These are phyloP conservation scores for Taenaris catops DNA, from an alignment of 2,888 invertebrate species.

Conservation along the genomic window DNA sequence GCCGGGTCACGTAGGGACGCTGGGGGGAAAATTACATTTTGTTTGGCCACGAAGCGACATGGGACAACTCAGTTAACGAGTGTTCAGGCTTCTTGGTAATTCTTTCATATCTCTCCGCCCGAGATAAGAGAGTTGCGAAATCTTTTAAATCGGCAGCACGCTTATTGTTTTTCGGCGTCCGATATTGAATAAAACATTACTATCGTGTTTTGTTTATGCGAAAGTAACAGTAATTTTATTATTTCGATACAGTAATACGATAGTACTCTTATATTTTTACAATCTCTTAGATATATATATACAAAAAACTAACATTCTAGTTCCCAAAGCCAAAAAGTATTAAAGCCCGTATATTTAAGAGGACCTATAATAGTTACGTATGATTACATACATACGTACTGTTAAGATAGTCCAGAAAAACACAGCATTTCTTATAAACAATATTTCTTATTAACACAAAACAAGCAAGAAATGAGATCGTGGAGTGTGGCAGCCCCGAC, in stretches of 20 bases:
- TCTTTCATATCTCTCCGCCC: conserved; percentile 60
- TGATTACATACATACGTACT: too few relatives aligned
- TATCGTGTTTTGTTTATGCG: conserved; percentile 7
- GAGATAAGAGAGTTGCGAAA: conserved; percentile 30
- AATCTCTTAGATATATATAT: too few relatives aligned
- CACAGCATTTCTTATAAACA: too few relatives aligned
- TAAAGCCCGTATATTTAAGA: too few relatives aligned
- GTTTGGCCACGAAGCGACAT: conserved; percentile 62
- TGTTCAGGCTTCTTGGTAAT: conserved; percentile 65
- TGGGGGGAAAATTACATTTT: conserved; percentile 76
- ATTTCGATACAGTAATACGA: neutral
- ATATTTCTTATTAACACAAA: too few relatives aligned
- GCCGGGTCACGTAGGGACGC: conserved; percentile 74
- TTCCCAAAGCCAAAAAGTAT: too few relatives aligned
- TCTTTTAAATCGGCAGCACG: conserved; percentile 29
- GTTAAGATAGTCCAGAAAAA: too few relatives aligned
- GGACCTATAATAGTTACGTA: too few relatives aligned
- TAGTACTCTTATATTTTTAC: too few relatives aligned
- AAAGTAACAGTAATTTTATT: conserved; percentile 5
- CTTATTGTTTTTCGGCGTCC: conserved; percentile 26
- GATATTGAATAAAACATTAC: conserved; percentile 26
- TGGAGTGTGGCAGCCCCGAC: too few relatives aligned
- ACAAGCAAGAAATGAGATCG: too few relatives aligned
- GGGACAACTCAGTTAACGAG: conserved; percentile 74
- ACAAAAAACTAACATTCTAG: too few relatives aligned